Conservation (phyloP, 2,888 invertebrate species). For the Drosophila putrida region DNA sequence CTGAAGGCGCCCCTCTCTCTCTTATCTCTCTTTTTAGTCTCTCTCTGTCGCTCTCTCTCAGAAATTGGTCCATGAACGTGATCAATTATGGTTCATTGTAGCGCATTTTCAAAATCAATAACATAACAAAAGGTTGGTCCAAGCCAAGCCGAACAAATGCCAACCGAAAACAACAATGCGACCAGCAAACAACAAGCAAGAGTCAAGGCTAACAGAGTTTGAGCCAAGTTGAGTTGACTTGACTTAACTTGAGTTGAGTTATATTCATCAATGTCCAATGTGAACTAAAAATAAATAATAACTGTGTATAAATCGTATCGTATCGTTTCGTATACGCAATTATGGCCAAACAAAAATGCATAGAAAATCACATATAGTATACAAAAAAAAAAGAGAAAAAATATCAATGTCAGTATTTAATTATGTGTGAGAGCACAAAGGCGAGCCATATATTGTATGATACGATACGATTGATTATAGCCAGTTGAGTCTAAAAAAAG, state of each 20-base stretch:
- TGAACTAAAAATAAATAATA: conserved; percentile 75
- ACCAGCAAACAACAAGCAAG: conserved; percentile 35
- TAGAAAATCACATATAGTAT: conserved; percentile 64
- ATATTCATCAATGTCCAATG: conserved; percentile 39
- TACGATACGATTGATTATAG: conserved; percentile 22
- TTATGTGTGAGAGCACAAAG: conserved; percentile 38
- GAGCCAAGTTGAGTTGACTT: conserved; percentile 27
- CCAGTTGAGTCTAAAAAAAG: conserved; percentile 17
- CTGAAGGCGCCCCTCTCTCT: conserved; percentile 9
- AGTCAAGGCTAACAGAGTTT: conserved; percentile 68
- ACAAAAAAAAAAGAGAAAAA: conserved; percentile 12
- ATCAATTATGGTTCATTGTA: conserved; percentile 78
- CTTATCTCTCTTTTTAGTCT: not conserved
- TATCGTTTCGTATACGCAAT: conserved; percentile 51
- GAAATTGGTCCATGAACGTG: conserved; percentile 80
- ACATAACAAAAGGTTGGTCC: conserved; percentile 53
- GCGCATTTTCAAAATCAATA: conserved; percentile 78
- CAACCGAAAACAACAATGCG: conserved; percentile 39
- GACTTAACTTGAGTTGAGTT: conserved; percentile 23
- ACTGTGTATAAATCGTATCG: conserved; percentile 57
- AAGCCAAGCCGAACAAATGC: conserved; percentile 24
- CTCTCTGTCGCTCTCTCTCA: conserved; percentile 9
- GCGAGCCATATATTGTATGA: not conserved
- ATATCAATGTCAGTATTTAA: conserved; percentile 57
- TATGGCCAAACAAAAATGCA: conserved; percentile 62